Conservation (phyloP, 2,888 invertebrate species). For the Lacanobia oleracea region DNA sequence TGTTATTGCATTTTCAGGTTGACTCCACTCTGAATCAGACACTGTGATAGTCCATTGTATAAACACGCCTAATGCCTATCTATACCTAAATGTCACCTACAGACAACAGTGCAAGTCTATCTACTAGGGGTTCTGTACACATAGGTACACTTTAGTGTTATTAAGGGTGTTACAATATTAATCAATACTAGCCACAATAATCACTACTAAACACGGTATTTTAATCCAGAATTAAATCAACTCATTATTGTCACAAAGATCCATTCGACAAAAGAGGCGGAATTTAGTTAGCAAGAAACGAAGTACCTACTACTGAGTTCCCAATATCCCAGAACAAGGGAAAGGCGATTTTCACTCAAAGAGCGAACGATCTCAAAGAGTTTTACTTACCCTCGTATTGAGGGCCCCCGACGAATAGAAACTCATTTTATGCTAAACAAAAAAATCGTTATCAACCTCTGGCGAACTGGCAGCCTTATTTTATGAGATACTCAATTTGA, state of each 20-base stretch:
- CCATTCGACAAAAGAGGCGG: constrained; percentile 25
- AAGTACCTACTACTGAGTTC: constrained; percentile 27
- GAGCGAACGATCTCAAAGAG: constrained; percentile 50
- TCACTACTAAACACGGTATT: background rate
- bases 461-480: constrained; percentile 28
- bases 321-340: constrained; percentile 40
- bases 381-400: constrained; percentile 50
- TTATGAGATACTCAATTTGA: constrained; percentile 51
- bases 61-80: background rate
- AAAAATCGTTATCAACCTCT: constrained; percentile 51
- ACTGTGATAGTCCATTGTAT: no score
- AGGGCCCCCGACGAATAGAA: constrained; percentile 40
- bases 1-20: background rate
- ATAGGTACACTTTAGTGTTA: background rate
- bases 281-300: constrained; percentile 31
- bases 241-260: constrained; percentile 18
- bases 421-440: constrained; percentile 62
- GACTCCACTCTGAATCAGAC: background rate
- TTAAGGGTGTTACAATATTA: background rate
- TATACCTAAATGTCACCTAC: background rate
- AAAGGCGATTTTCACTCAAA: constrained; percentile 46
- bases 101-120: background rate
- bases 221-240: constrained; percentile 1
- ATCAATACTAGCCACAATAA: background rate
- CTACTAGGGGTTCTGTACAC: background rate